A percentile compares a stretch with the other conserved stretches of the same genome.
Evolutionary conservation across 2,797 vertebrate genomes (phyloP).

Genomic region (Thripadectes ignobilis): DNA sequence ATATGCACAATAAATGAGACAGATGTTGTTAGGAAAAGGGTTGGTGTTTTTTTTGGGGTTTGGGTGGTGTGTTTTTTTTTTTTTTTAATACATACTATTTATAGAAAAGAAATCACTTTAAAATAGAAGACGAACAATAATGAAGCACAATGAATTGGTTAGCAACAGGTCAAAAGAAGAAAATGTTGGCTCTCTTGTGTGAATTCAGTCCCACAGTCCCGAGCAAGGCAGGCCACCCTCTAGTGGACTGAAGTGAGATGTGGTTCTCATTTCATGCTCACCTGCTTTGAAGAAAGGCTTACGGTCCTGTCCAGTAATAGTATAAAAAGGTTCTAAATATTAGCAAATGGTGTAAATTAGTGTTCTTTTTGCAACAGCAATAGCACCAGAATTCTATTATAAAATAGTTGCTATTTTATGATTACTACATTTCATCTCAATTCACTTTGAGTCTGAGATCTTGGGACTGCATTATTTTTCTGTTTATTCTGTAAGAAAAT

Average conservation of each 20-base stretch:
- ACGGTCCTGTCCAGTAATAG: neutral
- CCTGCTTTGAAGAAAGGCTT: neutral
- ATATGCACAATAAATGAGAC: neutral
- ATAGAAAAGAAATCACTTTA: neutral
- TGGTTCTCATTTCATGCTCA: neutral
- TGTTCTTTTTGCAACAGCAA: neutral
- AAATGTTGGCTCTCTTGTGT: neutral
- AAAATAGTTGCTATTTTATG: neutral
- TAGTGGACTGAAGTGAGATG: constrained; percentile 74
- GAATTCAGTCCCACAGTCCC: constrained; percentile 40
- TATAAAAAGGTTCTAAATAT: neutral
- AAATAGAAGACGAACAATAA: neutral
- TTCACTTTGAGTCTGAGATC: neutral
- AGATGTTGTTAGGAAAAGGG: neutral
- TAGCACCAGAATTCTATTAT: neutral
- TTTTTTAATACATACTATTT: neutral
- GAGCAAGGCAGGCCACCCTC: constrained; percentile 70
- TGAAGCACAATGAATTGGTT: neutral
- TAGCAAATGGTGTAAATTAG: neutral
- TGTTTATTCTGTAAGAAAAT: neutral
- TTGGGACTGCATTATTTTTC: neutral
- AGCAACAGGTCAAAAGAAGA: constrained; percentile 68
- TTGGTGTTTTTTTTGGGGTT: fast-evolving
- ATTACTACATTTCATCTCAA: neutral
- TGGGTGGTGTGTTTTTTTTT: no score